Percentiles rank a stretch among this genome's conserved stretches.
Conservation (phyloP, 1,140 invertebrate genomes). For the Paramacrobiotus metropolitanus region DNA sequence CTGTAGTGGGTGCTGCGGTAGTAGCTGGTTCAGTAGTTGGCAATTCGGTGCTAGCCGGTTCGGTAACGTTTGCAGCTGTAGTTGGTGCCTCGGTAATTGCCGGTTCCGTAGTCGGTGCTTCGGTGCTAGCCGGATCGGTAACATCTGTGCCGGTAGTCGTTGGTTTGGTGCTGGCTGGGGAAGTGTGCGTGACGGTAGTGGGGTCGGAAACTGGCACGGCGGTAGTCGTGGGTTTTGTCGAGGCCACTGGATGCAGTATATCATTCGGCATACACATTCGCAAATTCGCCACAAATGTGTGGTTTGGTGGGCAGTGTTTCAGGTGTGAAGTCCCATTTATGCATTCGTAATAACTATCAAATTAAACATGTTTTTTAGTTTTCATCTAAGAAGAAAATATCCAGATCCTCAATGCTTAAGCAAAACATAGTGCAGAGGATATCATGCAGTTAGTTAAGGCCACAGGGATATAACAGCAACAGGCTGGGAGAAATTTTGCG, state of each 20-base stretch:
- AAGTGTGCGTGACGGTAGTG: too few species aligned
- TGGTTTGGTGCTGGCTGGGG: too few species aligned
- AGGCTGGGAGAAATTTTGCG: too few species aligned
- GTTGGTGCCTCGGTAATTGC: not conserved
- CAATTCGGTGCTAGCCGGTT: not conserved
- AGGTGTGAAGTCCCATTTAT: not conserved
- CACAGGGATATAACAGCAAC: too few species aligned
- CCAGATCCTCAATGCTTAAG: too few species aligned
- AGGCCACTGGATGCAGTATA: not conserved
- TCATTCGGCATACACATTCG: not conserved
- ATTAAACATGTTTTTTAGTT: not conserved
- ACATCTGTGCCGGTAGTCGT: too few species aligned
- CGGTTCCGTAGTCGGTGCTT: not conserved
- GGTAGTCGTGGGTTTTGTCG: not conserved
- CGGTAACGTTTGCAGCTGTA: not conserved
- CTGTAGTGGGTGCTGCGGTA: not conserved
- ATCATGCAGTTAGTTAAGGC: too few species aligned
- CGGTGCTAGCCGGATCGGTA: too few species aligned
- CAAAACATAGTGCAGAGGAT: too few species aligned
- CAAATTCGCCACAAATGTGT: not conserved
- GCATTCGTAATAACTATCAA: not conserved
- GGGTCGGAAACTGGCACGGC: not conserved
- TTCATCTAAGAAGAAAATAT: too few species aligned
- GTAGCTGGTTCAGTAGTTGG: not conserved
- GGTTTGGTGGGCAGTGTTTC: not conserved